Evolutionary conservation across 2,888 invertebrate genomes (phyloP).

Genomic region (Nomada lathburiana): DNA sequence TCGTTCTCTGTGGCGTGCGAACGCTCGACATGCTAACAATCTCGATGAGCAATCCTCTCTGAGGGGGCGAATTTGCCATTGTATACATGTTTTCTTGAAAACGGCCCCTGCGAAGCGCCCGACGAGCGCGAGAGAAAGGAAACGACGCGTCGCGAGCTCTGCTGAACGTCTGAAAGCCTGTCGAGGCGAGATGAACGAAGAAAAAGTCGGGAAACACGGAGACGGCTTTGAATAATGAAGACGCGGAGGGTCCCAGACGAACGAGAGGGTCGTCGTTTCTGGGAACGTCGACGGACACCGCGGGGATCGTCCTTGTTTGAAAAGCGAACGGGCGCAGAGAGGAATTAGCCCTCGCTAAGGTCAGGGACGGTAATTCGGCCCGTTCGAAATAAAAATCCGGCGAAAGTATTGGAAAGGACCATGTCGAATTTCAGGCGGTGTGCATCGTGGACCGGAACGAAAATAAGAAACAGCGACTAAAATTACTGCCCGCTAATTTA

Average conservation of each 20-base stretch:
- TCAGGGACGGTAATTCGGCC: constrained; percentile 47
- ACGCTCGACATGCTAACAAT: not conserved
- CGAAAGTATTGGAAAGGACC: constrained; percentile 38
- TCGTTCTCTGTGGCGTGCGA: too few relatives aligned
- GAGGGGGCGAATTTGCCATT: not conserved
- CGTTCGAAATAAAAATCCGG: constrained; percentile 62
- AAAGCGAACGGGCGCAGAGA: constrained; percentile 44
- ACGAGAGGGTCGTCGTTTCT: not conserved
- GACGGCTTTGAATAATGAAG: constrained; percentile 37
- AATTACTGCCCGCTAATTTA: constrained; percentile 54
- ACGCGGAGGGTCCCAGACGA: not conserved
- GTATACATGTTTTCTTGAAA: not conserved
- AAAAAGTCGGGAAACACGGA: constrained; percentile 1
- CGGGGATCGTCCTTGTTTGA: constrained; percentile 22
- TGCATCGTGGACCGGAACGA: constrained; percentile 36
- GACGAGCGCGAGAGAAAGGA: not conserved
- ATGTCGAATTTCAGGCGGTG: constrained; percentile 51
- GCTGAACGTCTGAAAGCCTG: not conserved
- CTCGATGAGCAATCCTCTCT: not conserved
- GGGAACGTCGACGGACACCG: not conserved
- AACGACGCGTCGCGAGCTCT: not conserved
- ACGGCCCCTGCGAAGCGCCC: not conserved
- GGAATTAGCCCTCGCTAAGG: constrained; percentile 56
- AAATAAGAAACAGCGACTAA: constrained; percentile 56
- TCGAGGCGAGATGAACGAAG: not conserved